Percentiles rank a stretch among this genome's conserved stretches.
phyloP scores from a whole-genome alignment of 2,113 vertebrate genomes.

The Petrocephalus zakoni region DNA sequence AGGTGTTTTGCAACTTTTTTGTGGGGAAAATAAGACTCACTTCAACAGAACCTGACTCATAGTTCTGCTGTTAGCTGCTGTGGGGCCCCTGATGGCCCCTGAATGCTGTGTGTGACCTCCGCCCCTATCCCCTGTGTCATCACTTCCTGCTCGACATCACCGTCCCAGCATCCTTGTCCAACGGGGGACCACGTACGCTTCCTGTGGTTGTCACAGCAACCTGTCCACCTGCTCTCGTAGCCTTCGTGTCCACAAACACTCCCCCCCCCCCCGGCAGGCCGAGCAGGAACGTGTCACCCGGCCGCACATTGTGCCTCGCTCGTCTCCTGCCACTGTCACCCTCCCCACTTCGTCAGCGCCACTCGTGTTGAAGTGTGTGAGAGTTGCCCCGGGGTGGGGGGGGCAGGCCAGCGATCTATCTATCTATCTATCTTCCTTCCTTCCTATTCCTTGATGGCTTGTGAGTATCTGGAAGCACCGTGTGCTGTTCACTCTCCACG shows the following conservation, averaged over 20 bases:
- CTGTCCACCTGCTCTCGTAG: not conserved
- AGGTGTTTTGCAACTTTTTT: not conserved
- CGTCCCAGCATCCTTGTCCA: not conserved
- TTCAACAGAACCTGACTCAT: not conserved
- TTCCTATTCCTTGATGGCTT: not conserved
- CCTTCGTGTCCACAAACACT: not conserved
- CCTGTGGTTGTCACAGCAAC: not conserved
- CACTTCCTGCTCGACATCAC: not conserved
- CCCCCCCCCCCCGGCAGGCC: not conserved
- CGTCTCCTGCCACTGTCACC: not conserved
- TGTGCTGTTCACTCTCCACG: not conserved
- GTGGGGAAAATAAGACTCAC: not conserved
- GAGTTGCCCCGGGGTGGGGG: not conserved
- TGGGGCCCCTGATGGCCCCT: too few species aligned
- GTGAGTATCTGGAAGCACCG: not conserved
- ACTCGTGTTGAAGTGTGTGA: not conserved
- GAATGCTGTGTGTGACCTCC: not conserved
- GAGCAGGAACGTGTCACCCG: not conserved
- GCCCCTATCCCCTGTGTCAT: not conserved
- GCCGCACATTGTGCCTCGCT: not conserved
- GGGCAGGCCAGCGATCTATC: not conserved
- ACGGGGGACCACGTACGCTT: not conserved
- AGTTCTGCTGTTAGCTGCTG: too few species aligned
- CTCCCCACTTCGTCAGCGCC: not conserved
- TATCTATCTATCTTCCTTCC: too few species aligned